Percentiles rank a stretch among this genome's conserved stretches.
Evolutionary conservation across 2,113 vertebrate genomes (phyloP).

Genomic region (Raja brachyura): DNA sequence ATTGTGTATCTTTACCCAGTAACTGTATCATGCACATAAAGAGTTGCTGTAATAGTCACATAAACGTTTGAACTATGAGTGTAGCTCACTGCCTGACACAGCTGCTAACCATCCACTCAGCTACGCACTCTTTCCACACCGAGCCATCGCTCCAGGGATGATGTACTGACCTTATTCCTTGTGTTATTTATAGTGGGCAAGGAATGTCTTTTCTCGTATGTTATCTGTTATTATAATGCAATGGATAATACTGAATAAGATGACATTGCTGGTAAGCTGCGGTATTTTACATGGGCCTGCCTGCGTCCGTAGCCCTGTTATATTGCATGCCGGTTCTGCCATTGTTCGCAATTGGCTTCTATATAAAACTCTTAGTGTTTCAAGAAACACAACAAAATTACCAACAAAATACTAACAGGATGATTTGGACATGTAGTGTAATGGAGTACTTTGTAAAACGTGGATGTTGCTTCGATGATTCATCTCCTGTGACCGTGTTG

Average conservation of each 20-base stretch:
- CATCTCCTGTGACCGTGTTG: no score
- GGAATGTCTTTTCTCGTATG: background rate
- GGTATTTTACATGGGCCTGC: background rate
- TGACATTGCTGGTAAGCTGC: background rate
- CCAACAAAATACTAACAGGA: no score
- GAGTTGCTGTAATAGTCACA: background rate
- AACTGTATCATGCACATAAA: background rate
- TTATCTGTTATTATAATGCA: constrained; percentile 12
- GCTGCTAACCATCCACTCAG: background rate
- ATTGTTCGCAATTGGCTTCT: background rate
- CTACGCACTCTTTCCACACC: background rate
- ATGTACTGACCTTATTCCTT: background rate
- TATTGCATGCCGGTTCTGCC: background rate
- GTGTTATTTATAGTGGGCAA: background rate
- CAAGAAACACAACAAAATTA: no score
- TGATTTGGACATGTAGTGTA: no score
- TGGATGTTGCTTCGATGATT: no score
- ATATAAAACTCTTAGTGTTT: background rate
- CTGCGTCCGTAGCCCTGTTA: background rate
- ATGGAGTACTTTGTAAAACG: no score
- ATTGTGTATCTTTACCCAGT: background rate
- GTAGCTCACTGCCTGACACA: background rate
- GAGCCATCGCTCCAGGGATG: background rate
- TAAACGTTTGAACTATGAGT: background rate
- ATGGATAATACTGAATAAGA: background rate